Evolutionary conservation across 2,113 vertebrate species (phyloP).

Genomic region (Emydocephalus ijimae): DNA sequence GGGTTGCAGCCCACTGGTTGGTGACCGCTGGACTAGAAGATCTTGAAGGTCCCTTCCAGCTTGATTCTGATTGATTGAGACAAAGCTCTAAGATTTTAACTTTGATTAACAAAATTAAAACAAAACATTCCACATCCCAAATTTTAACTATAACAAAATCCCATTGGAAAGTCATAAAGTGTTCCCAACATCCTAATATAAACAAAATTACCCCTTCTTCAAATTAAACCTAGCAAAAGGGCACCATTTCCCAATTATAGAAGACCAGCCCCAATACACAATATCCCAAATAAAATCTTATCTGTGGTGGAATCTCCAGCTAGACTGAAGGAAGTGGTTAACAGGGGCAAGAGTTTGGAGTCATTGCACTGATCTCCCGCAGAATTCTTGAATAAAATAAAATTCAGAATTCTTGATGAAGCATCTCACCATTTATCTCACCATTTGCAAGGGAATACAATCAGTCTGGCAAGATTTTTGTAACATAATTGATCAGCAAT

Average conservation of each 20-base stretch:
- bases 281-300: background rate
- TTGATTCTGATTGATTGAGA: too few species aligned
- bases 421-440: too few species aligned
- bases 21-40: too few species aligned
- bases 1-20: too few species aligned
- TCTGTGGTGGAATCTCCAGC: background rate
- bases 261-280: background rate
- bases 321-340: background rate
- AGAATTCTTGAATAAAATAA: background rate
- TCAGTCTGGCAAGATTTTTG: background rate
- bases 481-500: background rate
- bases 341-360: background rate
- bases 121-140: background rate
- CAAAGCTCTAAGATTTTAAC: too few species aligned
- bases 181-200: background rate
- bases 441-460: background rate
- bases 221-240: background rate
- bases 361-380: accelerated
- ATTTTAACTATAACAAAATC: background rate
- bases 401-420: too few species aligned
- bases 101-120: background rate
- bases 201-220: background rate
- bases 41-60: too few species aligned
- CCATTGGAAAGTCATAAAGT: background rate
- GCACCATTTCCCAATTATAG: background rate